Base-by-base conservation (phyloP, 1,140 invertebrate species). In the Gonioctena quinquepunctata region DNA sequence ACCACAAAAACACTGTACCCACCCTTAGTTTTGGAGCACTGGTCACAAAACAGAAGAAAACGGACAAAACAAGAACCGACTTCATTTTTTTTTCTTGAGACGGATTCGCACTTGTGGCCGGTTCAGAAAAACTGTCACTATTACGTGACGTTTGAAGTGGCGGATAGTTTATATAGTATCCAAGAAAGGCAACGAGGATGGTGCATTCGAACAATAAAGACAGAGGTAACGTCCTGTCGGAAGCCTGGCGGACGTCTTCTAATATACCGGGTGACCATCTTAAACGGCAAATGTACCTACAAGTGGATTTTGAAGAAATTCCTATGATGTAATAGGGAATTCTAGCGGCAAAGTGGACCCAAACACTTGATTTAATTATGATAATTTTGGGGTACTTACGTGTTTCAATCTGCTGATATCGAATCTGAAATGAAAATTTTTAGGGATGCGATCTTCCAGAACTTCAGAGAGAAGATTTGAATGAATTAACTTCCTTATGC, bases 121-220 rank as follows among this genome's bases (percentile, higher is more conserved):
- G 52, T 19, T 50, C 57, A 49, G 18, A 26, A 50, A 68, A 69
- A 63, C 54, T 72, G 49, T 66, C 54, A 57, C 72, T 49, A 59
- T 65, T 71, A 70, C 69, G 71, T 71, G 71, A 73, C 69, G 27
- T 52, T 54, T 52, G 16, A 52, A 50, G 49, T 56, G 57, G 28
- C 54, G 28, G 65, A 70, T 66, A 72, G 68, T 72, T 76, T 76
- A 74, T 71, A 77, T 75, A 75, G 57, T 59, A 70, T 62, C 68
- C 67, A 70, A 69, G 70, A 67, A 77, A 68, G 66, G 69, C 19
- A 52, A 66, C n/a, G 42, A 66, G 25, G 69, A 70, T 52, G 54
- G 33, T 49, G 33, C 25, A 67, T 27, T 69, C 23, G 54, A 67
- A 54, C 60, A 64, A 70, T 56, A 69, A 67, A 71, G 72, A 70